These are phyloP conservation scores for Hypomesus transpacificus DNA, from an alignment of 2,113 vertebrate species.

Conservation along the genomic window DNA sequence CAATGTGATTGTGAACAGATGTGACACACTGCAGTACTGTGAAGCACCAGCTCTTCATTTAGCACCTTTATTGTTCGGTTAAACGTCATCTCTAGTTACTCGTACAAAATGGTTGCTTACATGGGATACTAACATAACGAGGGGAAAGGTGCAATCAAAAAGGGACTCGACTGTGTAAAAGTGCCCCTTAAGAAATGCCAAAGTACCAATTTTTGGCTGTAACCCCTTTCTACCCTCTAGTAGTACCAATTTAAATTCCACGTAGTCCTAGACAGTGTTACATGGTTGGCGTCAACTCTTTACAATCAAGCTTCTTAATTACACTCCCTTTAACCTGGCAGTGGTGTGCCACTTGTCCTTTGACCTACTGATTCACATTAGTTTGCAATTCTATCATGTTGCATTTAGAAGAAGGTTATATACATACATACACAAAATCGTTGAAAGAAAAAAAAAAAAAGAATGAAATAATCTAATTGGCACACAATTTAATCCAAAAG, in stretches of 20 bases:
- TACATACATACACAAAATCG: constrained; percentile 51
- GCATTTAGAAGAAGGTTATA: constrained; percentile 47
- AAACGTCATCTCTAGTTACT: constrained; percentile 70
- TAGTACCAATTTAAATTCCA: constrained; percentile 54
- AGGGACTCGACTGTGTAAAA: constrained; percentile 47
- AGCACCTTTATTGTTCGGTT: constrained; percentile 73
- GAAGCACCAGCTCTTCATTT: constrained; percentile 69
- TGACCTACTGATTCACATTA: constrained; percentile 64
- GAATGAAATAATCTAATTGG: neutral
- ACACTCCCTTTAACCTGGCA: constrained; percentile 48
- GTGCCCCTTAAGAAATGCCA: constrained; percentile 47
- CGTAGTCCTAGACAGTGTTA: constrained; percentile 33
- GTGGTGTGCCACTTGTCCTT: constrained; percentile 45
- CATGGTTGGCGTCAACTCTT: constrained; percentile 24
- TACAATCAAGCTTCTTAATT: constrained; percentile 34
- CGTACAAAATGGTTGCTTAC: constrained; percentile 69
- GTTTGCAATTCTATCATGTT: constrained; percentile 38
- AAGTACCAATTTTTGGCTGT: constrained; percentile 60
- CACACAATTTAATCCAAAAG: constrained; percentile 15
- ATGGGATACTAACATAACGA: constrained; percentile 59
- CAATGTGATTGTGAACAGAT: constrained; percentile 46
- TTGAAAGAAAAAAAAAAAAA: constrained; percentile 41
- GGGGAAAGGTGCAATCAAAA: constrained; percentile 30
- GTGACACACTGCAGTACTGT: constrained; percentile 43
- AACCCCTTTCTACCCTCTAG: constrained; percentile 21